Conservation (phyloP, 2,888 invertebrate species). For the Trachelus tabidus region DNA sequence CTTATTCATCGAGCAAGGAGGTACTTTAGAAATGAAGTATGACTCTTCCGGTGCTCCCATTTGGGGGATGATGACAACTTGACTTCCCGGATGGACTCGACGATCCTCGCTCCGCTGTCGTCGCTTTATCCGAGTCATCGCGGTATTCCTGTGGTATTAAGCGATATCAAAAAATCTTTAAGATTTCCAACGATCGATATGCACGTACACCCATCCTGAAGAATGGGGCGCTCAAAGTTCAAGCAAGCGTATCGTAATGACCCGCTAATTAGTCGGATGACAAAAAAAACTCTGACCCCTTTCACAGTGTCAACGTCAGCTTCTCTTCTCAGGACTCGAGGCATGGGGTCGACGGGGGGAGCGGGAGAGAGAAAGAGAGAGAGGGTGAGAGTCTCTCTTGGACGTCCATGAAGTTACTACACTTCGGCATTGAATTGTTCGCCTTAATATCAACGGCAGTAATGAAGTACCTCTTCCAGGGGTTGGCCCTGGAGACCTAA, state of each 20-base stretch:
- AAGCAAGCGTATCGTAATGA: not conserved
- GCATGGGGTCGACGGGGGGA: not conserved
- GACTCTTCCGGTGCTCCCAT: not conserved
- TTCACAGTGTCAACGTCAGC: not conserved
- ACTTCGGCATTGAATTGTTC: not conserved
- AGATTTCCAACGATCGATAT: not conserved
- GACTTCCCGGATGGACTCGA: not conserved
- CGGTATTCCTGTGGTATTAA: not conserved
- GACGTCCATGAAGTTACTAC: not conserved
- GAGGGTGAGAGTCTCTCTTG: not conserved
- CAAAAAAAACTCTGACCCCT: not conserved
- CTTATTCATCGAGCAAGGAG: constrained; percentile 11
- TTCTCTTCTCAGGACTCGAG: not conserved
- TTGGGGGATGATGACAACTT: not conserved
- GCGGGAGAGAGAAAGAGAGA: not conserved
- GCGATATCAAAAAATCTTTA: not conserved
- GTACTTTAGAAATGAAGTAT: constrained; percentile 7
- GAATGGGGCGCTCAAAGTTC: not conserved
- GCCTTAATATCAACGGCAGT: constrained; percentile 4
- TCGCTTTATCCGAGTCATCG: not conserved
- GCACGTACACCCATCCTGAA: not conserved
- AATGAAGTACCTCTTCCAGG: constrained; percentile 44
- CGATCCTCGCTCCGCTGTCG: not conserved
- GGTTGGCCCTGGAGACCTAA: constrained; percentile 35
- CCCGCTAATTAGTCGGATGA: not conserved